Conservation (phyloP, 2,113 vertebrate genomes). For the Pagrus major region DNA sequence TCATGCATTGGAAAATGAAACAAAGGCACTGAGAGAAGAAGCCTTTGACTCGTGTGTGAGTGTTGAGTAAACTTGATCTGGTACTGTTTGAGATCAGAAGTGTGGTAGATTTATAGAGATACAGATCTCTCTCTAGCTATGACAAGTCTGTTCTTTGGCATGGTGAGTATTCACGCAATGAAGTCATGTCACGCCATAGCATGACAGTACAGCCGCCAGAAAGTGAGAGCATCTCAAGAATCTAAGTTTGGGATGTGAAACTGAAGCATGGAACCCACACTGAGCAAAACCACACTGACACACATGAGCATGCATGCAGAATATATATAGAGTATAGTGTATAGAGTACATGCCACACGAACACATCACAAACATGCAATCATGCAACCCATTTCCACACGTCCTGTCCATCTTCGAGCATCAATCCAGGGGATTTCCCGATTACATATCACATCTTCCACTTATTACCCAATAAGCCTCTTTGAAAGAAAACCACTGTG, state of each 20-base stretch:
- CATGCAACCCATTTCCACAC: constrained; percentile 2
- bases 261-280: constrained; percentile 20
- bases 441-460: not conserved
- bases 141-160: constrained; percentile 6
- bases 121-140: constrained; percentile 8
- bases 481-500: constrained; percentile 25
- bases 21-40: constrained; percentile 38
- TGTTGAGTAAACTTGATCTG: not conserved
- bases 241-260: constrained; percentile 38
- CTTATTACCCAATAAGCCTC: constrained; percentile 11
- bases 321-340: constrained; percentile 7
- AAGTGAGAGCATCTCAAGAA: constrained; percentile 22
- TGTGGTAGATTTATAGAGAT: constrained; percentile 20
- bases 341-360: not conserved
- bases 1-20: constrained; percentile 56
- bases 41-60: constrained; percentile 14
- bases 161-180: constrained; percentile 14
- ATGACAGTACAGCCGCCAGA: constrained; percentile 5
- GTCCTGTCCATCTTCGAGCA: not conserved
- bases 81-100: not conserved
- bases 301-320: not conserved
- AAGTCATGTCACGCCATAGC: constrained; percentile 39
- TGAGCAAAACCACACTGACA: not conserved
- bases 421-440: constrained; percentile 31
- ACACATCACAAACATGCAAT: constrained; percentile 31